Evolutionary conservation across 2,113 vertebrate species (phyloP).

Genomic region (Aramus guarauna): DNA sequence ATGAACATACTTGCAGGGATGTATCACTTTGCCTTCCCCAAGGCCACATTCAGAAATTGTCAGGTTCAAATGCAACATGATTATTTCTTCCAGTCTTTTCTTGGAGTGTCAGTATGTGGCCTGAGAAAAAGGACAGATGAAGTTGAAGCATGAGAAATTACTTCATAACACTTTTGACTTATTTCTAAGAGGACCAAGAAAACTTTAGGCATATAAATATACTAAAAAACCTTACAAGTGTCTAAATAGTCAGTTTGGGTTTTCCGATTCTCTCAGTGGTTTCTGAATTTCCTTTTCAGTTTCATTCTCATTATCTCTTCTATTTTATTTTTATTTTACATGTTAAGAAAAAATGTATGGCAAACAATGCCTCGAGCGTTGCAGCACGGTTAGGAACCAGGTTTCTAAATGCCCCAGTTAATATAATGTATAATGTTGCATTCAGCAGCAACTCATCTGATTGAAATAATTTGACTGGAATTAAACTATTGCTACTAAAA

Average conservation of each 20-base stretch:
- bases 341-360: neutral
- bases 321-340: conserved; percentile 39
- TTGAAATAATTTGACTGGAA: conserved; percentile 74
- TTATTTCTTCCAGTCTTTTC: neutral
- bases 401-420: conserved; percentile 53
- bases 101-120: neutral
- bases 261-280: neutral
- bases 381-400: neutral
- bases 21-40: neutral
- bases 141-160: neutral
- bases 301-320: conserved; percentile 3
- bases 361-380: conserved; percentile 28
- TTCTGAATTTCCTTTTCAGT: neutral
- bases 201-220: neutral
- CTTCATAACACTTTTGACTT: neutral
- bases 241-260: neutral
- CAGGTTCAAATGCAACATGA: neutral
- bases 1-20: neutral
- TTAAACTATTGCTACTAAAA: conserved; percentile 75
- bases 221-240: neutral
- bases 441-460: conserved; percentile 27
- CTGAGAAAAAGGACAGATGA: neutral
- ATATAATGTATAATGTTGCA: conserved; percentile 33
- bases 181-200: neutral
- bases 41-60: neutral